Evolutionary conservation across 2,888 invertebrate genomes (phyloP).

Genomic region (Malacosoma neustria): DNA sequence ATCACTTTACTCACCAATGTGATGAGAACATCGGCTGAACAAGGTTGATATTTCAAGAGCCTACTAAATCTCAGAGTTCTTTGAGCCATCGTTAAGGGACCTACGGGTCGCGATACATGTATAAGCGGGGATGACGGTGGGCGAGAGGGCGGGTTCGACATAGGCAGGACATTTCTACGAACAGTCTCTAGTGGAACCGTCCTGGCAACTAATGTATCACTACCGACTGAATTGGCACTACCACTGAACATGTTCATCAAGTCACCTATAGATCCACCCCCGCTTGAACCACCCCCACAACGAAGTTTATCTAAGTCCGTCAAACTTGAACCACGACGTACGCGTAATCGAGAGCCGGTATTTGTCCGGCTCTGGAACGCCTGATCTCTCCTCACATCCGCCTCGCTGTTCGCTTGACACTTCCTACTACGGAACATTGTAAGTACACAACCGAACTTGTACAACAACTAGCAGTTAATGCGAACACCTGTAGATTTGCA

Average conservation of each 20-base stretch:
- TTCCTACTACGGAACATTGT: slow-evolving; percentile 57
- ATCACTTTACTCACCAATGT: slow-evolving; percentile 45
- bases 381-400: slow-evolving; percentile 70
- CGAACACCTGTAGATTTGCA: slow-evolving; percentile 56
- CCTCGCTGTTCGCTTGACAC: slow-evolving; percentile 59
- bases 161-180: slow-evolving; percentile 54
- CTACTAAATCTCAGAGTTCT: slow-evolving; percentile 80
- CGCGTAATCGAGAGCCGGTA: slow-evolving; percentile 69
- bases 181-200: slow-evolving; percentile 85
- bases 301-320: slow-evolving; percentile 82
- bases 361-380: slow-evolving; percentile 59
- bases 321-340: slow-evolving; percentile 82
- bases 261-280: slow-evolving; percentile 82
- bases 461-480: slow-evolving; percentile 31
- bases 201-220: slow-evolving; percentile 81
- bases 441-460: slow-evolving; percentile 31
- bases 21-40: slow-evolving; percentile 62
- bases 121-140: slow-evolving; percentile 56
- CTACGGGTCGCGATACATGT: slow-evolving; percentile 56
- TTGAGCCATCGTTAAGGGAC: slow-evolving; percentile 79
- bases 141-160: slow-evolving; percentile 60
- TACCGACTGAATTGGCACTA: slow-evolving; percentile 80
- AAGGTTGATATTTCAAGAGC: slow-evolving; percentile 79
- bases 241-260: slow-evolving; percentile 87
- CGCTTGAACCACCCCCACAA: slow-evolving; percentile 54